These are phyloP conservation scores for Melozone crissalis DNA, from an alignment of 2,113 vertebrate species.

Conservation along the genomic window DNA sequence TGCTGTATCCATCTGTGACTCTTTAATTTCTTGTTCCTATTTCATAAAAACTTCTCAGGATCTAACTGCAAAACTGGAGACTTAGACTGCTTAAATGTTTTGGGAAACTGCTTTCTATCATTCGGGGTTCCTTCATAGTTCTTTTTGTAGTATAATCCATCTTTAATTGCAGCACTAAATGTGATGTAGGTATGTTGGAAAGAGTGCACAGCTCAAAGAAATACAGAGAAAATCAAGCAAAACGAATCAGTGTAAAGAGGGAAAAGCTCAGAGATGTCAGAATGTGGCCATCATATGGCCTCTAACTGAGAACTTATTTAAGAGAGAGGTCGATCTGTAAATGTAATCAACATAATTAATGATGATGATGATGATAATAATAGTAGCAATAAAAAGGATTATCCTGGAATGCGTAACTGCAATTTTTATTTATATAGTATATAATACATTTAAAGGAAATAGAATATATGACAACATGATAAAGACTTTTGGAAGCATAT, in stretches of 20 bases:
- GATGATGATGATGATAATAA: not conserved
- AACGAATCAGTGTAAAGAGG: not conserved
- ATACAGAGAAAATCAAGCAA: not conserved
- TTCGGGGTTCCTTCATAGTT: not conserved
- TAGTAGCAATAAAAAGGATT: not conserved
- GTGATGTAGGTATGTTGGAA: not conserved
- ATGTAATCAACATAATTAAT: not conserved
- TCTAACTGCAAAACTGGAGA: not conserved
- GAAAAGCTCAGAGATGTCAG: not conserved
- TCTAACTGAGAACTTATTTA: not conserved
- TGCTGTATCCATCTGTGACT: not conserved
- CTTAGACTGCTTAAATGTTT: not conserved
- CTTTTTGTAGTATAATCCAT: not conserved
- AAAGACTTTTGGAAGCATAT: not conserved
- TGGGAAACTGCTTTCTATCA: not conserved
- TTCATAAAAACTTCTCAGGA: not conserved
- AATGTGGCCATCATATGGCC: not conserved
- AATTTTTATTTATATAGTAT: not conserved
- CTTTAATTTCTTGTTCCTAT: not conserved
- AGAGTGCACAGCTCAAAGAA: not conserved
- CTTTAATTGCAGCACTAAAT: not conserved
- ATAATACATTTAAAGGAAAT: not conserved
- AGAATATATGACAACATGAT: not conserved
- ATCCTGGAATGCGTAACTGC: not conserved
- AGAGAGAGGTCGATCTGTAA: not conserved